phyloP scores from a whole-genome alignment of 2,113 vertebrate genomes.

The Tragelaphus imberbis region DNA sequence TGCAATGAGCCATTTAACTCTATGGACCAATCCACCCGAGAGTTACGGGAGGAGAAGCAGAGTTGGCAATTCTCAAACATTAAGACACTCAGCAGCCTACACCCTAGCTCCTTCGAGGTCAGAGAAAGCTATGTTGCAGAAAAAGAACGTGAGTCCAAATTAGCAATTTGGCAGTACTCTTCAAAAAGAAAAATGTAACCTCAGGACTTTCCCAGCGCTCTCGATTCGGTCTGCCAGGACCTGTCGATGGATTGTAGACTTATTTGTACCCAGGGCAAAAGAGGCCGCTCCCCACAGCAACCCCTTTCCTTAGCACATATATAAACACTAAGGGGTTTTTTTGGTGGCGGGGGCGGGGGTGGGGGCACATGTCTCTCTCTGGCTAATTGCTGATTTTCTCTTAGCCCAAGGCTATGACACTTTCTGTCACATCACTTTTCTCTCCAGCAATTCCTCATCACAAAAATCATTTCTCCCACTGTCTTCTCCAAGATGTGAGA shows the following conservation, averaged over 20 bases:
- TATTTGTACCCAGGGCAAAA: neutral
- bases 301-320: neutral
- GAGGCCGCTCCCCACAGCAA: neutral
- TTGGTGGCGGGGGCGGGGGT: no score
- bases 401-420: conserved; percentile 58
- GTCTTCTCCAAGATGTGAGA: conserved; percentile 38
- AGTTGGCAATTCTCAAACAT: conserved; percentile 63
- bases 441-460: conserved; percentile 1
- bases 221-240: conserved; percentile 15
- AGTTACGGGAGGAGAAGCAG: conserved; percentile 28
- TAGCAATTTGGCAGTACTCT: conserved; percentile 63
- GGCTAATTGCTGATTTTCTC: conserved; percentile 63
- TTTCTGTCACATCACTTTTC: conserved; percentile 50
- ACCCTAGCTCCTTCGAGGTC: conserved; percentile 59
- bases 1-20: conserved; percentile 61
- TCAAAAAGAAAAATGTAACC: conserved; percentile 61
- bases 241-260: neutral
- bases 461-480: neutral
- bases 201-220: conserved; percentile 21
- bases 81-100: conserved; percentile 41
- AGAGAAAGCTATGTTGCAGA: conserved; percentile 56
- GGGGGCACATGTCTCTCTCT: neutral
- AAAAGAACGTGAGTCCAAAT: conserved; percentile 53
- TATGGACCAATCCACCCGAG: conserved; percentile 57
- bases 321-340: conserved; percentile 39